phyloP scores from a whole-genome alignment of 2,888 invertebrate species.

The Calameuta idolon region DNA sequence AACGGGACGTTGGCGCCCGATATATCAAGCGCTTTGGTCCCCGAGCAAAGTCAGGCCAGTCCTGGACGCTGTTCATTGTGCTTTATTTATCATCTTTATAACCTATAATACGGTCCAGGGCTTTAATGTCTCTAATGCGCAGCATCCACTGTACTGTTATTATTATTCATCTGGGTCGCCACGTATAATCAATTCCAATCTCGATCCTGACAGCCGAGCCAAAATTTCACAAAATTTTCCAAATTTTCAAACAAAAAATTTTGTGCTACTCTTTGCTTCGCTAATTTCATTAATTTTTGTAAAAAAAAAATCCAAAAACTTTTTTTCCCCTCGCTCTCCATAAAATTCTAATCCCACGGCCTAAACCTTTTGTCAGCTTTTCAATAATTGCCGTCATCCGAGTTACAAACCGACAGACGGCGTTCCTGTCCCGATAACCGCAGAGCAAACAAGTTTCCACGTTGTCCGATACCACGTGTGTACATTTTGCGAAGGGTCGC shows the following conservation, averaged over 20 bases:
- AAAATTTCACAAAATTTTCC: not conserved
- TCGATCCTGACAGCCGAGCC: not conserved
- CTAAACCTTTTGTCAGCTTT: not conserved
- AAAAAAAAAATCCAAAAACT: not conserved
- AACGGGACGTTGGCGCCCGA: slow-evolving; percentile 39
- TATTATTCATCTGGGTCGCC: not conserved
- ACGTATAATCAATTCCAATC: not conserved
- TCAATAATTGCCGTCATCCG: not conserved
- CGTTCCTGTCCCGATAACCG: not conserved
- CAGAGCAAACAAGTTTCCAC: not conserved
- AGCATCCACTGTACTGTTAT: not conserved
- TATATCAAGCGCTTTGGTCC: slow-evolving; percentile 30
- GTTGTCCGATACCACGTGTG: not conserved
- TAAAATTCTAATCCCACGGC: not conserved
- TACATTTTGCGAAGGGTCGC: not conserved
- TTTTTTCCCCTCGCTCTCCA: not conserved
- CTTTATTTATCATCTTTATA: slow-evolving; percentile 17
- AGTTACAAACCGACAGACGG: not conserved
- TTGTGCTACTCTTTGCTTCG: slow-evolving; percentile 17
- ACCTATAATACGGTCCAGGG: not conserved
- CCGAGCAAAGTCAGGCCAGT: slow-evolving; percentile 11
- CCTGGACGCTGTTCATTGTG: slow-evolving; percentile 22
- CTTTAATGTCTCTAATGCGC: not conserved
- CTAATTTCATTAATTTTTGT: not conserved
- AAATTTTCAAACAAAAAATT: too few species aligned